A percentile compares a stretch with the other conserved stretches of the same genome.
These are phyloP conservation scores for Amphipyra berbera DNA, from an alignment of 2,888 invertebrate genomes.

Conservation along the genomic window DNA sequence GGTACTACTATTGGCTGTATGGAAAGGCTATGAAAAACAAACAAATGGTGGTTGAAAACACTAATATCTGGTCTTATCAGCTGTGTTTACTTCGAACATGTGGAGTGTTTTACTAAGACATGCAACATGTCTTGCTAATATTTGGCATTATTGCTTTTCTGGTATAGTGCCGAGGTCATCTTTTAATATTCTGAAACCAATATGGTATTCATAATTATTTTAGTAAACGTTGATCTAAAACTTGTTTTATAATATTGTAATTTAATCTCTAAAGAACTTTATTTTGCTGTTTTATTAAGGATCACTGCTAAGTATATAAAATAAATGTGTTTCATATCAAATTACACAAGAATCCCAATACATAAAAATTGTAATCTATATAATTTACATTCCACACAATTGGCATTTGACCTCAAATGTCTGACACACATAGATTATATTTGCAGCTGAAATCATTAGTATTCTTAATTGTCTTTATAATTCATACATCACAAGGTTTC, in stretches of 20 bases:
- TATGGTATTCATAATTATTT: background rate
- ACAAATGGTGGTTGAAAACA: slow-evolving; percentile 24
- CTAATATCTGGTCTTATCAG: slow-evolving; percentile 44
- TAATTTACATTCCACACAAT: slow-evolving; percentile 8
- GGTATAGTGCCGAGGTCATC: slow-evolving; percentile 24
- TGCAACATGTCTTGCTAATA: slow-evolving; percentile 30
- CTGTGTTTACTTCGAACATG: slow-evolving; percentile 60
- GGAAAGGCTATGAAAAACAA: slow-evolving; percentile 17
- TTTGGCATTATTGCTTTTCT: slow-evolving; percentile 16
- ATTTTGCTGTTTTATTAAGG: no score
- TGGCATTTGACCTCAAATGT: slow-evolving; percentile 40
- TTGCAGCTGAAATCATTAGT: slow-evolving; percentile 13
- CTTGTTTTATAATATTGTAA: background rate
- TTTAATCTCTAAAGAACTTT: background rate
- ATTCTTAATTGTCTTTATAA: background rate
- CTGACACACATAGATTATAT: slow-evolving; percentile 37
- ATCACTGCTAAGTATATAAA: background rate
- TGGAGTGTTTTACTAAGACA: slow-evolving; percentile 50
- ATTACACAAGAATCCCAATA: background rate
- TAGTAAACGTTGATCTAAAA: background rate
- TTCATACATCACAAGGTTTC: background rate
- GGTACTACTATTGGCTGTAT: background rate
- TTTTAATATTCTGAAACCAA: background rate
- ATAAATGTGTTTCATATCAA: background rate
- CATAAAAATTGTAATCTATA: slow-evolving; percentile 13